Evolutionary conservation across 2,888 invertebrate species (phyloP), one percentile per base, ranked within the genome.

Genomic region (Callimorpha dominula): DNA sequence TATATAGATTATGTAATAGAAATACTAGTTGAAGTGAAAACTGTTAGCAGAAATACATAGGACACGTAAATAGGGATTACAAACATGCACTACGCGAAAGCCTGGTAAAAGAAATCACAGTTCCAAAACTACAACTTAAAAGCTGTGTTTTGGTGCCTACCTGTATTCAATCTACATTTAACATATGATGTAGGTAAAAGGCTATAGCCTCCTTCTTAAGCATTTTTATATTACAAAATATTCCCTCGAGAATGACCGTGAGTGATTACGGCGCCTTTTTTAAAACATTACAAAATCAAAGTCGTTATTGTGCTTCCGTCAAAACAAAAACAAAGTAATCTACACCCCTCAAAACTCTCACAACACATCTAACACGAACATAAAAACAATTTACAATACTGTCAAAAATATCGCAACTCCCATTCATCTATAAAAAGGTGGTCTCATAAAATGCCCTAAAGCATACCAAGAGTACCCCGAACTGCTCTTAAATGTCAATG

Each of bases 401-500:
- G 66, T 67, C 66, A 52, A 68, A 72, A 72, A 52, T 43, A 52
- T 52, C 42, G 20, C 63, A 65, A 69, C 50, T 68, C 17, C 15
- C 60, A 68, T 65, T 67, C 52, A 43, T 74, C 43, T 60, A 12
- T 17, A 70, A 31, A 57, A 65, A 42, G 52, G 42, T 71, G 66
- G 72, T 67, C 73, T 71, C 74, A 79, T 77, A 82, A 77, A 57
- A 66, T 70, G 71, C 75, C 49, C 70, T n/a, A n/a, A 72, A 77
- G 79, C 68, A 79, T 72, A 72, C 75, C 73, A 72, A 65, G 40
- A 72, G 63, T 64, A 64, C 52, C 7, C 12, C 14, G 4, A 79
- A 81, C 71, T 77, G 80, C 85, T 87, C 88, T 87, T 91, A 90
- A 92, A 93, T 91, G 91, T 88, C 89, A 92, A 93, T 91, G 86